Evolutionary conservation across 2,888 invertebrate genomes (phyloP).

Genomic region (Rhaphigaster nebulosa): DNA sequence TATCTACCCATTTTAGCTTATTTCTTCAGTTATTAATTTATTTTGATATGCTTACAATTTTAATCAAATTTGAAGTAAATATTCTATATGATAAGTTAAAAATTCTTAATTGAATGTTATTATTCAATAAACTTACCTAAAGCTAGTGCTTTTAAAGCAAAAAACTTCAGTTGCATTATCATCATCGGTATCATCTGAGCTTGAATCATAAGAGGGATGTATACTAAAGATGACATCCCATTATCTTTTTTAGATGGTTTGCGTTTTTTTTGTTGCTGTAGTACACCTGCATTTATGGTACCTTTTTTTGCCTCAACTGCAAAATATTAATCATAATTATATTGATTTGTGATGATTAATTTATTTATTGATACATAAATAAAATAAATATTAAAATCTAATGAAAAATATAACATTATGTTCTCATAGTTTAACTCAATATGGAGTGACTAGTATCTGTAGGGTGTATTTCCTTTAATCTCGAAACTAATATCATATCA

Average conservation of each 20-base stretch:
- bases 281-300: not conserved
- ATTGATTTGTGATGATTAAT: not conserved
- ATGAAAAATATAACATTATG: not conserved
- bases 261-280: constrained; percentile 8
- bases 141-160: constrained; percentile 66
- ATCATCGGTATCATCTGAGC: constrained; percentile 66
- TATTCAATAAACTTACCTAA: constrained; percentile 61
- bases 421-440: not conserved
- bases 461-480: no score
- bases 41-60: not conserved
- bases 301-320: constrained; percentile 27
- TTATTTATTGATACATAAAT: not conserved
- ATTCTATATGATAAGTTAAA: not conserved
- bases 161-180: constrained; percentile 66
- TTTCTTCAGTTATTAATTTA: no score
- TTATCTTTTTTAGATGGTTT: constrained; percentile 64
- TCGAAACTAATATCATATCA: no score
- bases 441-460: no score
- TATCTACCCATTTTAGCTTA: not conserved
- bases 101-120: not conserved
- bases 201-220: constrained; percentile 67
- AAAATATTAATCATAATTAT: not conserved
- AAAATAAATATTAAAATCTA: no score
- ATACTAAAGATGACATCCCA: constrained; percentile 62
- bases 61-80: not conserved